Percentiles rank a stretch among this genome's conserved stretches.
Conservation (phyloP, 2,888 invertebrate species). For the Ophion obscuratus region DNA sequence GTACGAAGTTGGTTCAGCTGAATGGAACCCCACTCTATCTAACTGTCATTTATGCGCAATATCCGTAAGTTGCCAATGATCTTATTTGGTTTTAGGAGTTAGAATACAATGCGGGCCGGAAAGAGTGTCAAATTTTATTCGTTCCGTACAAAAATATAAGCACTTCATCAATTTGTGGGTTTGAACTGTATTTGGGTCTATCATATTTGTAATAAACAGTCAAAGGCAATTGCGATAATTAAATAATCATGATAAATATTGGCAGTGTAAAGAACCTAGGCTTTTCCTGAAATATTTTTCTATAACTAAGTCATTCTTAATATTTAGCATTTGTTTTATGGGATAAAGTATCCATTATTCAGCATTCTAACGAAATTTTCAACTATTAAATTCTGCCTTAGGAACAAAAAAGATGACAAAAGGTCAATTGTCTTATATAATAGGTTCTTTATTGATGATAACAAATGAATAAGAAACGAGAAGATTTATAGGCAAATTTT, state of each 20-base stretch:
- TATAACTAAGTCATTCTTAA: too few relatives aligned
- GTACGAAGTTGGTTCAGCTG: slow-evolving; percentile 96
- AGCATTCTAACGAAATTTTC: background rate
- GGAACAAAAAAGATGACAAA: background rate
- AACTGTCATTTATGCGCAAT: slow-evolving; percentile 94
- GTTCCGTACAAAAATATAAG: too few relatives aligned
- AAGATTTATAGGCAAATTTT: background rate
- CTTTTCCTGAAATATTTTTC: too few relatives aligned
- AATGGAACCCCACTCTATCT: slow-evolving; percentile 94
- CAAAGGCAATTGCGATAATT: too few relatives aligned
- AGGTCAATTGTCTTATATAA: background rate
- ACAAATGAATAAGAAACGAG: background rate
- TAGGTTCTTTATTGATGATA: background rate
- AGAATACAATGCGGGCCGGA: background rate
- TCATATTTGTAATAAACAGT: too few relatives aligned
- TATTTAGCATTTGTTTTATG: too few relatives aligned
- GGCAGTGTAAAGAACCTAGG: too few relatives aligned
- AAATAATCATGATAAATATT: too few relatives aligned
- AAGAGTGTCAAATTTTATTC: background rate
- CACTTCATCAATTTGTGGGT: too few relatives aligned
- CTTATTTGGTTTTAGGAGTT: background rate
- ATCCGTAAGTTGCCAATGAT: slow-evolving; percentile 87
- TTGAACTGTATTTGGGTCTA: too few relatives aligned
- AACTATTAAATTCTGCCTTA: background rate
- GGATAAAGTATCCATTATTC: background rate